phyloP scores from a whole-genome alignment of 2,797 vertebrate species.

The Gastrophryne carolinensis region DNA sequence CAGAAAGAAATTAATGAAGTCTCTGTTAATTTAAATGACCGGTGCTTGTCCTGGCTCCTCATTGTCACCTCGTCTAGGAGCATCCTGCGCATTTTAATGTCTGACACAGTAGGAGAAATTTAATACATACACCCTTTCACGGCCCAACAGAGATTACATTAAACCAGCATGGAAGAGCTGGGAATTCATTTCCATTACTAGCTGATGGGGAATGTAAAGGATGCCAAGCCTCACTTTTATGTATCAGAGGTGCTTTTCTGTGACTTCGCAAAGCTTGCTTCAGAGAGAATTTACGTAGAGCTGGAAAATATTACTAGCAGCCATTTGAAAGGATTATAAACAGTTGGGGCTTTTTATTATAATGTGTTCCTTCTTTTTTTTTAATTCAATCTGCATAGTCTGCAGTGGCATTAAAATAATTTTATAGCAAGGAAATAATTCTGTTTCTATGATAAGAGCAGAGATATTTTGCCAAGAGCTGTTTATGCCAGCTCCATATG shows the following conservation, averaged over 20 bases:
- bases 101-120: slow-evolving; percentile 3
- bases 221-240: slow-evolving; percentile 12
- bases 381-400: slow-evolving; percentile 2
- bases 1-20: slow-evolving; percentile 30
- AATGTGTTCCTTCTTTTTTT: not conserved
- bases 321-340: slow-evolving; percentile 15
- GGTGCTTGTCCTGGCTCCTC: slow-evolving; percentile 11
- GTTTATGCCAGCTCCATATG: not conserved
- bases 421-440: slow-evolving; percentile 13
- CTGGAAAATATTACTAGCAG: slow-evolving; percentile 7
- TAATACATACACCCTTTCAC: slow-evolving; percentile 3
- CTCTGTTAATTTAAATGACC: slow-evolving; percentile 9
- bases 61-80: slow-evolving; percentile 19
- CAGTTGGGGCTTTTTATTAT: not conserved
- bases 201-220: not conserved
- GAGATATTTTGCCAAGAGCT: slow-evolving; percentile 2
- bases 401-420: not conserved
- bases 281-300: not conserved
- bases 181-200: slow-evolving; percentile 24
- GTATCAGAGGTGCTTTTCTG: not conserved
- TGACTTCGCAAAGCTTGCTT: slow-evolving; percentile 6
- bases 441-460: slow-evolving; percentile 1
- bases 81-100: slow-evolving; percentile 36
- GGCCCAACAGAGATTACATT: slow-evolving; percentile 14
- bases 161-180: slow-evolving; percentile 1